A percentile compares a stretch with the other conserved stretches of the same genome.
Conservation (phyloP, 2,888 invertebrate species). For the Cotesia congregata region DNA sequence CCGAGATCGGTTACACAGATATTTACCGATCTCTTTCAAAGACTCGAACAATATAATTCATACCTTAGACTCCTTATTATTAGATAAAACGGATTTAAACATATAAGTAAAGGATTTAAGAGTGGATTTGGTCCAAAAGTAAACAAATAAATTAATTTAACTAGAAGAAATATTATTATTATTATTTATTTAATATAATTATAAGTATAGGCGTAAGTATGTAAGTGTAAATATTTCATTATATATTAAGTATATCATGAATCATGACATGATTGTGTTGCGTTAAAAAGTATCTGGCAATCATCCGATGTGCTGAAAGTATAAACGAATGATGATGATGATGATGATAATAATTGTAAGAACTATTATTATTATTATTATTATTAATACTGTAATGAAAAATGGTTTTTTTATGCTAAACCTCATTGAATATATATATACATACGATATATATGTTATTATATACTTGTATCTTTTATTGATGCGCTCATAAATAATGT, state of each 20-base stretch:
- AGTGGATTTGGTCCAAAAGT: constrained; percentile 29
- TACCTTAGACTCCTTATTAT: constrained; percentile 2
- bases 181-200: background rate
- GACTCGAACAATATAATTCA: background rate
- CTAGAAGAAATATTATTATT: background rate
- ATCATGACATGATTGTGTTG: constrained; percentile 13
- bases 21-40: background rate
- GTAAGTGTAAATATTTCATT: constrained; percentile 10
- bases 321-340: constrained; percentile 5
- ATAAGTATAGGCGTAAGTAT: too few species aligned
- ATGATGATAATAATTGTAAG: too few species aligned
- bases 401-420: background rate
- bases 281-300: constrained; percentile 24
- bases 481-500: constrained; percentile 55
- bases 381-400: too few species aligned
- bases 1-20: constrained; percentile 12
- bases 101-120: constrained; percentile 11
- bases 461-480: constrained; percentile 46
- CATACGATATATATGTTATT: background rate
- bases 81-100: constrained; percentile 24
- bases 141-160: constrained; percentile 31
- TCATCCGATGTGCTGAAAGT: constrained; percentile 25
- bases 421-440: background rate
- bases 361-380: too few species aligned
- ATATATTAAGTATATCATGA: constrained; percentile 11